A percentile compares a stretch with the other conserved stretches of the same genome.
Evolutionary conservation across 2,797 vertebrate genomes (phyloP).

Genomic region (Malacoctenus gilli): DNA sequence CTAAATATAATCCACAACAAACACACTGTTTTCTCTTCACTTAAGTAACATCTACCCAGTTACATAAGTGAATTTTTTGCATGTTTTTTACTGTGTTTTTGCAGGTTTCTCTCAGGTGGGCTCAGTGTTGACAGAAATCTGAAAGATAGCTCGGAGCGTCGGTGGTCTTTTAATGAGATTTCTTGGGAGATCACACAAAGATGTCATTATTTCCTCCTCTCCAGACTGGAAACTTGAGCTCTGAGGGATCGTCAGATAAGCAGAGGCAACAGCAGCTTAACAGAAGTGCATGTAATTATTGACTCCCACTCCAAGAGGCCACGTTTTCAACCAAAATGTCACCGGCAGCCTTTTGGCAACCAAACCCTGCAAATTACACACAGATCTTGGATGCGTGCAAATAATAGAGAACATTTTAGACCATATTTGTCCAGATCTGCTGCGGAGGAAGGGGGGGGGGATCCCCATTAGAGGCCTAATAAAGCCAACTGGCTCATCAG

Average conservation of each 20-base stretch:
- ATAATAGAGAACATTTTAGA: conserved; percentile 30
- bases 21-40: not conserved
- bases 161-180: too few species aligned
- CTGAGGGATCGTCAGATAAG: not conserved
- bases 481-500: too few species aligned
- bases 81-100: too few species aligned
- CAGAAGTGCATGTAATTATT: conserved; percentile 4
- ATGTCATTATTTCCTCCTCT: too few species aligned
- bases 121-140: too few species aligned
- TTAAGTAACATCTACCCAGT: not conserved
- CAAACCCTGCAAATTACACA: conserved; percentile 30
- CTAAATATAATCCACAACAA: conserved; percentile 5
- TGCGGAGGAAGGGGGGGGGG: too few species aligned
- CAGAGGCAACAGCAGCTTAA: not conserved
- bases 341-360: conserved; percentile 11
- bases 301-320: not conserved
- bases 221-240: not conserved
- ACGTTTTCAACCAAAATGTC: conserved; percentile 32
- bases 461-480: not conserved
- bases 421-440: too few species aligned
- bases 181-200: too few species aligned
- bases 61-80: not conserved
- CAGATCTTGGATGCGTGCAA: not conserved
- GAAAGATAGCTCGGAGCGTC: too few species aligned
- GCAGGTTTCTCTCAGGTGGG: too few species aligned